phyloP scores from a whole-genome alignment of 2,113 vertebrate genomes.

The Eulacestoma nigropectus region DNA sequence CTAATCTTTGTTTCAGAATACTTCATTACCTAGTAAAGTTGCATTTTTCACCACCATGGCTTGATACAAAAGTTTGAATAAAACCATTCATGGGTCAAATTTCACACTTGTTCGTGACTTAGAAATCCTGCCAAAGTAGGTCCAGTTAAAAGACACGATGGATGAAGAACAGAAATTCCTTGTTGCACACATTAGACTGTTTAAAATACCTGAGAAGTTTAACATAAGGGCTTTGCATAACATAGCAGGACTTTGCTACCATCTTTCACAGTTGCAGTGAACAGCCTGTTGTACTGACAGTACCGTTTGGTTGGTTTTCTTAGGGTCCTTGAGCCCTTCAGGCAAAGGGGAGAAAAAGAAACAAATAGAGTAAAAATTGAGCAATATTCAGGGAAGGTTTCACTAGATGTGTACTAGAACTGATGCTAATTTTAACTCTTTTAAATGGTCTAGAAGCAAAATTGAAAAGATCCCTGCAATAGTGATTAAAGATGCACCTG shows the following conservation, averaged over 20 bases:
- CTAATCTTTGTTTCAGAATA: background rate
- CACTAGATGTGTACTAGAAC: background rate
- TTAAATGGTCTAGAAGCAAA: background rate
- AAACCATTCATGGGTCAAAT: background rate
- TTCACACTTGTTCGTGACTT: background rate
- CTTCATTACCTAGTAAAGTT: background rate
- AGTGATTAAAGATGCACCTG: background rate
- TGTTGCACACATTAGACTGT: background rate
- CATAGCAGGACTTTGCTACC: background rate
- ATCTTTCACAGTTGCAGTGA: background rate
- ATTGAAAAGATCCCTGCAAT: background rate
- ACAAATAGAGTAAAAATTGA: background rate
- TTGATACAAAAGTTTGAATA: background rate
- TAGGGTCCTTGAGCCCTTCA: background rate
- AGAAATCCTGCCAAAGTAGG: background rate
- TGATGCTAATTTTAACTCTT: background rate
- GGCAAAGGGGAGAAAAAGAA: background rate
- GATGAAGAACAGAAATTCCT: background rate
- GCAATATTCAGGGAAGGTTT: background rate
- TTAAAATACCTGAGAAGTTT: background rate
- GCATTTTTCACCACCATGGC: background rate
- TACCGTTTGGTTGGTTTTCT: background rate
- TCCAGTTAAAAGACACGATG: background rate
- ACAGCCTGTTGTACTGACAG: background rate
- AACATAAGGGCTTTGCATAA: background rate